Base-by-base conservation (phyloP, 2,888 invertebrate genomes). In the Eristalis tenax region DNA sequence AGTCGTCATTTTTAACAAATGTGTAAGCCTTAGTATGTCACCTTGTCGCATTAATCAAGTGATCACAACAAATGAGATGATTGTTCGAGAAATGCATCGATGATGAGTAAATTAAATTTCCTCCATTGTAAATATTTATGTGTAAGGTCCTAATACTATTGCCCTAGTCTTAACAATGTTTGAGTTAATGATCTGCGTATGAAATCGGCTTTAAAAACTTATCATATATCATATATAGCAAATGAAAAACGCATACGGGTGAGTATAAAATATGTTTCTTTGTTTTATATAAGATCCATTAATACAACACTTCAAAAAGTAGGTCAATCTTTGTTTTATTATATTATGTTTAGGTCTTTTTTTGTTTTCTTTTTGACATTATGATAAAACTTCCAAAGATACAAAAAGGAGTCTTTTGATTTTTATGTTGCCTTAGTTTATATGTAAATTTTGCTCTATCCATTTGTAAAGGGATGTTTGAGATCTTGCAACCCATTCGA, bases 401-500 rank as follows among this genome's bases (percentile, higher is more conserved):
- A 50, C 50, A 50, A 50, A 50, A 50, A 50, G 43, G 50, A 50
- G 50, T 50, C 50, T 50, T 50, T 50, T 50, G 50, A 50, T 50
- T 50, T 18, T 50, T 18, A 50, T 50, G 50, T 50, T 50, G 50
- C 18, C 50, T 78, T 68, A 83, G 35, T 59, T 84, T 89, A 91
- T 91, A 91, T 91, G 92, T 75, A 92, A 90, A 89, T 92, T 91
- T 70, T 90, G 91, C 83, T 93, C 93, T 74, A 93, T 91, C 93
- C 93, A 93, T 90, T 91, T 92, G 89, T 92, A 93, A 88, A 93
- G 90, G 88, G 93, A 91, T 64, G 91, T 90, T 89, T 93, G 93
- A 22, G 93, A 92, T 87, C 91, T 89, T 35, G 92, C 91, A 79
- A 93, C 93, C 93, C 93, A 93, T 89, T 93, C 93, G 50, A 93